Evolutionary conservation across 2,113 vertebrate genomes (phyloP), one percentile per base, ranked within the genome.

Genomic region (Callospermophilus lateralis): DNA sequence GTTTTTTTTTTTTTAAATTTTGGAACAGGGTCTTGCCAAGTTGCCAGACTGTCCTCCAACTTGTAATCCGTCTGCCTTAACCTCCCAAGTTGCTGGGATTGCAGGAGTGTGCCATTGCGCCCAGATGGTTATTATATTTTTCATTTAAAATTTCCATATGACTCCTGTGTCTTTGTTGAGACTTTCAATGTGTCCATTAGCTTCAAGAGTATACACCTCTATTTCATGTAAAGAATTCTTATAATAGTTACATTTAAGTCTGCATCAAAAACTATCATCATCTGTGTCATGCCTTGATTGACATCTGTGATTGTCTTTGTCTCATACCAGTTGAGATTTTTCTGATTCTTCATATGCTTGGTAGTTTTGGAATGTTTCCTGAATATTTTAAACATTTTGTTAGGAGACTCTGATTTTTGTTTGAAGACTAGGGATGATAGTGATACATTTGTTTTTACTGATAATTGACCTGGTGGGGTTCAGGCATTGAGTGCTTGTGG

Each of bases 221-320:
- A 53, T 67, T 81, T 77, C 51, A 53, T 80, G 67, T 30, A 24
- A 70, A 94, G 32, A 70, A 83, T 79, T 92, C 84, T 65, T 93
- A 13, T 73, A 80, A 87, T 26, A 39, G 16, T 78, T 85, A 53
- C 39, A 83, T 58, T 79, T 65, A 81, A 76, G 28, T 53, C 63
- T 78, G 55, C n/a, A 9, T 87, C 28, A 70, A 58, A 61, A 70
- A 87, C 76, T 74, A 86, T 76, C 45, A 72, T 19, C 15, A 13
- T 67, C 37, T 84, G 32, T 67, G 15, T 76, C 34, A 42, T 37
- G 26, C 8, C 26, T 53, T 37, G 7, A 20, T 16, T 91, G 45
- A 20, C 28, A 53, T 91, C 39, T 93, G 16, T 37, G 3, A 70
- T 53, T 84, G 7, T 86, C 30, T 86, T 93, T 72, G 45, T n/a